Conservation (phyloP, 2,888 invertebrate species). For the Eilema caniola region DNA sequence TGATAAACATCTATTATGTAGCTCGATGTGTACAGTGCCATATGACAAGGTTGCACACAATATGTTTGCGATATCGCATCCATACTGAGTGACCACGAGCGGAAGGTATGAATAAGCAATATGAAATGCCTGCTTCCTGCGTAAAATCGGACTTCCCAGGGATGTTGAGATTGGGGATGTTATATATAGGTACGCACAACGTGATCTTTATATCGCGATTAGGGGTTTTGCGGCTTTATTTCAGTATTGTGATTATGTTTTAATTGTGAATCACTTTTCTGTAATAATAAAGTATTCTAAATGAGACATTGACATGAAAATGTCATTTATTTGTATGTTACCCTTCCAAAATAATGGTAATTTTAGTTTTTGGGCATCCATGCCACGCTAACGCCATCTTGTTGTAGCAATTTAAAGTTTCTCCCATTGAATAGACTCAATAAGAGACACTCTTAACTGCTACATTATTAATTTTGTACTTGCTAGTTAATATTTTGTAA, state of each 20-base stretch:
- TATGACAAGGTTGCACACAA: neutral
- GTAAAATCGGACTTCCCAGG: too few relatives aligned
- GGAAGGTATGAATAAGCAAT: neutral
- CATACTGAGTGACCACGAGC: too few relatives aligned
- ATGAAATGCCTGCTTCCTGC: neutral
- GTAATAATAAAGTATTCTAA: too few relatives aligned
- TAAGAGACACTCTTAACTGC: neutral
- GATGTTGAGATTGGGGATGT: neutral
- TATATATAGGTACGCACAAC: neutral
- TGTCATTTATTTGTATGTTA: too few relatives aligned
- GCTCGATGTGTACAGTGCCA: neutral
- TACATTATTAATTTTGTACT: too few relatives aligned
- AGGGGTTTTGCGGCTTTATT: neutral
- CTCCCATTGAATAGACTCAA: neutral
- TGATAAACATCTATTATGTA: neutral
- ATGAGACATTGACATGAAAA: too few relatives aligned
- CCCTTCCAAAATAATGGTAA: too few relatives aligned
- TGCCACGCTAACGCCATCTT: slow-evolving; percentile 12
- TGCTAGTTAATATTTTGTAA: too few relatives aligned
- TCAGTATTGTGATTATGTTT: too few relatives aligned
- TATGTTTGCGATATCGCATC: too few relatives aligned
- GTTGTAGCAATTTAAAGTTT: neutral
- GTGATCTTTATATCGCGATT: neutral
- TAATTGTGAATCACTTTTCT: too few relatives aligned
- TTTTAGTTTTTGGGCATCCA: neutral